Evolutionary conservation across 2,888 invertebrate species (phyloP).

Genomic region (Gari tellinella): DNA sequence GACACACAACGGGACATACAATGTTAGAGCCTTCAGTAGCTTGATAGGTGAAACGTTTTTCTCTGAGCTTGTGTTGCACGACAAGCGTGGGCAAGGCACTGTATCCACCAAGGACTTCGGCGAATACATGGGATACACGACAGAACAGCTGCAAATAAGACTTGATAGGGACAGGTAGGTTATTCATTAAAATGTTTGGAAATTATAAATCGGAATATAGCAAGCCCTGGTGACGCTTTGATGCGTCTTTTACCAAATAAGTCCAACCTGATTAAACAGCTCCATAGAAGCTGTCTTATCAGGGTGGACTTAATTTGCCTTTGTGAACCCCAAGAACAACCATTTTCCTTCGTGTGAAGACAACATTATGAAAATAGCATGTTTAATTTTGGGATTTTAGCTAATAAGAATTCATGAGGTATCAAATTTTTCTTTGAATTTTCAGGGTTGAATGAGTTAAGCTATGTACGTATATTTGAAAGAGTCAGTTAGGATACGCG

Average conservation of each 20-base stretch:
- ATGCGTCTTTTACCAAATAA: neutral
- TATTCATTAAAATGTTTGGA: no score
- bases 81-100: constrained; percentile 51
- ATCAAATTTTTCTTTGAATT: neutral
- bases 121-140: constrained; percentile 24
- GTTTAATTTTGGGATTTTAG: neutral
- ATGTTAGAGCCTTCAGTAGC: constrained; percentile 34
- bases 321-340: neutral
- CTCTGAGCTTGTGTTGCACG: constrained; percentile 40
- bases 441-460: neutral
- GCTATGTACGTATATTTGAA: no score
- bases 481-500: no score
- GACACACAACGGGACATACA: constrained; percentile 28
- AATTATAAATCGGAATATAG: no score
- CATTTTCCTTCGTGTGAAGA: neutral
- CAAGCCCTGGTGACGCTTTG: no score
- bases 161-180: no score
- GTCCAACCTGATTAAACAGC: neutral
- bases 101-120: constrained; percentile 40
- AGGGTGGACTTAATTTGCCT: constrained; percentile 1
- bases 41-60: constrained; percentile 49
- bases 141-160: constrained; percentile 43
- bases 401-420: neutral
- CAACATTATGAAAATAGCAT: neutral
- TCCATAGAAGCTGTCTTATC: neutral